Evolutionary conservation across 1,140 invertebrate genomes (phyloP), one percentile per base, ranked within the genome.

Genomic region (Ips typographus): DNA sequence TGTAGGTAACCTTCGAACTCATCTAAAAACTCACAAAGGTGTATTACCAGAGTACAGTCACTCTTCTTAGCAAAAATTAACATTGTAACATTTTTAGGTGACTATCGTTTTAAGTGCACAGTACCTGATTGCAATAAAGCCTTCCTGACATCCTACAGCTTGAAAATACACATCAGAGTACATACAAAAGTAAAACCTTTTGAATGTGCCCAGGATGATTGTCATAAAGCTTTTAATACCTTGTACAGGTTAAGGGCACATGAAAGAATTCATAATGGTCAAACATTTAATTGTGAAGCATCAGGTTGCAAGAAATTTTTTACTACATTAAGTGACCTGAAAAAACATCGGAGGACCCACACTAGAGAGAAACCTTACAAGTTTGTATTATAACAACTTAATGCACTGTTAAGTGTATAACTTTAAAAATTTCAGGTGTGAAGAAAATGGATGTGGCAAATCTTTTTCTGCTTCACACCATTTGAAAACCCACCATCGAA

Each of bases 1-100:
- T 4, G 89, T 94, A 71, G 95, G 95, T 59, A 98, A 98, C 83
- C 84, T 98, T 59, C 88, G 94, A 77, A 98, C 95, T 60, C 96
- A 98, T 82, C 89, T 95, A 85, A 97, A 97, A 86, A 96, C 94
- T 67, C 95, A 98, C 77, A 95, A 90, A 91, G 95, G 95, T 96
- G 83, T 38, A 22, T 22, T 22, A 22, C 22, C 22, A 22, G 22
- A 22, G 36, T 53, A 57, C 63, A 40, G 8, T 36, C 0, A 58
- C 22, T 41, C 63, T 39, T 6, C 22, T 40, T 39, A 37, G 6
- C 60, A 47, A 3, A 5, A 3, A 44, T n/a, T 44, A 43, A 55
- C 56, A 63, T 38, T 41, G 5, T 41, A 8, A 55, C 60, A 37
- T 41, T 85, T 86, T 75, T 84, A 96, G 94, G 94, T 77, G 94